Percentiles rank a stretch among this genome's conserved stretches.
phyloP scores from a whole-genome alignment of 2,113 vertebrate species.

The Phoxinus phoxinus region DNA sequence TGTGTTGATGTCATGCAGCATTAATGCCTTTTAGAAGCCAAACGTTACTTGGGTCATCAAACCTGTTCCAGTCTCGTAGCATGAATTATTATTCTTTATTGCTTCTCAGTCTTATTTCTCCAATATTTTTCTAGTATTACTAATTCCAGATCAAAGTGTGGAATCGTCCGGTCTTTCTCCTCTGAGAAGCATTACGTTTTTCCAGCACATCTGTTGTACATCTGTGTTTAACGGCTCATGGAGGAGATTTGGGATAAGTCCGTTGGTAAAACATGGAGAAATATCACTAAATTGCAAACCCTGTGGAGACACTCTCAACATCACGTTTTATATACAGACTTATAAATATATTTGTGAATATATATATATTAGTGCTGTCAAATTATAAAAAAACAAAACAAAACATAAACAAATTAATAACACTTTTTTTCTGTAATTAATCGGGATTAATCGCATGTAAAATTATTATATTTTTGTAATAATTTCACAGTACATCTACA shows the following conservation, averaged over 20 bases:
- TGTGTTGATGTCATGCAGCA: not conserved
- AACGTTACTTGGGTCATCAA: not conserved
- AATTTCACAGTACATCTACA: no score
- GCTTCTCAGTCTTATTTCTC: not conserved
- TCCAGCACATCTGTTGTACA: slow-evolving; percentile 33
- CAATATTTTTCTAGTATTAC: not conserved
- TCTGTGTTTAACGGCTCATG: slow-evolving; percentile 34
- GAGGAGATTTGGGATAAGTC: slow-evolving; percentile 4
- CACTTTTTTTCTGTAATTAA: no score
- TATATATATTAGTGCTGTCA: no score
- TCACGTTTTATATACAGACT: not conserved
- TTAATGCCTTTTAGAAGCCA: not conserved
- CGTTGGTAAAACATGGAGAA: slow-evolving; percentile 13
- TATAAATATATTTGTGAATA: no score
- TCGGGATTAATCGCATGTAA: no score
- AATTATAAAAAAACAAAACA: no score
- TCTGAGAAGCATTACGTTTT: not conserved
- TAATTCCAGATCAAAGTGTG: slow-evolving; percentile 26
- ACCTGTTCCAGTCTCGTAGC: not conserved
- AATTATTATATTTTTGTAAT: no score
- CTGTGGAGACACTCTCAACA: not conserved
- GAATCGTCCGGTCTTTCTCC: not conserved
- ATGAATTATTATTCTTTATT: not conserved
- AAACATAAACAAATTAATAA: no score
- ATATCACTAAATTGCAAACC: not conserved